A percentile compares a stretch with the other conserved stretches of the same genome.
These are phyloP conservation scores for Dinoponera quadriceps DNA, from an alignment of 1,140 invertebrate genomes.

Conservation along the genomic window DNA sequence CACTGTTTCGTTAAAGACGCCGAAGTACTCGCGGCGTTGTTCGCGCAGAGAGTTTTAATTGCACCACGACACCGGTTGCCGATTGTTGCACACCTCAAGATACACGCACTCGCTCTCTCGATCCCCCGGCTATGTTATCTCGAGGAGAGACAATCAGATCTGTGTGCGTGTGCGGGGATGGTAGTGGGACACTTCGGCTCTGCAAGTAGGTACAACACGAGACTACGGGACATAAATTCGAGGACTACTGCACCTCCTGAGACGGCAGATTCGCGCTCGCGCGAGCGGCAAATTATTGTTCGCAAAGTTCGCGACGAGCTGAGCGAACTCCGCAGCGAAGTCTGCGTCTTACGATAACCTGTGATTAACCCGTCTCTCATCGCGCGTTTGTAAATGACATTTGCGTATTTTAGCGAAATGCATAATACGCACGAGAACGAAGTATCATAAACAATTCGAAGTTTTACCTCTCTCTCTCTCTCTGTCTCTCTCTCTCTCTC, in stretches of 20 bases:
- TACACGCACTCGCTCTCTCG: slow-evolving; percentile 33
- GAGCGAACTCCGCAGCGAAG: neutral
- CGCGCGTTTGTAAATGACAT: neutral
- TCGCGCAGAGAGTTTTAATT: neutral
- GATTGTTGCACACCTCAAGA: slow-evolving; percentile 49
- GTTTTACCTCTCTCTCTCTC: too few relatives aligned
- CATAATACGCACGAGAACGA: neutral
- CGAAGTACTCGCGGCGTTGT: neutral
- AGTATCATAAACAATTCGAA: neutral
- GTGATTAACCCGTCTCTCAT: neutral
- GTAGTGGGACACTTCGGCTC: slow-evolving; percentile 4
- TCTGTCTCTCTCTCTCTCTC: too few relatives aligned
- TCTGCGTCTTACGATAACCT: neutral
- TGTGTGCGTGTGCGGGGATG: neutral
- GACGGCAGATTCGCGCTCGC: neutral
- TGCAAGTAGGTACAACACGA: slow-evolving; percentile 39
- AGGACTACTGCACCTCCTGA: neutral
- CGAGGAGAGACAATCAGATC: slow-evolving; percentile 53
- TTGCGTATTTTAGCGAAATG: neutral
- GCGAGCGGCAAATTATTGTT: slow-evolving; percentile 2
- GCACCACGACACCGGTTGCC: neutral
- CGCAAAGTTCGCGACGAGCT: neutral
- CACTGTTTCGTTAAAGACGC: too few relatives aligned
- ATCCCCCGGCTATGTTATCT: slow-evolving; percentile 10
- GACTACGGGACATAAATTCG: neutral